phyloP scores from a whole-genome alignment of 2,113 vertebrate genomes.

The Crotalus tigris region DNA sequence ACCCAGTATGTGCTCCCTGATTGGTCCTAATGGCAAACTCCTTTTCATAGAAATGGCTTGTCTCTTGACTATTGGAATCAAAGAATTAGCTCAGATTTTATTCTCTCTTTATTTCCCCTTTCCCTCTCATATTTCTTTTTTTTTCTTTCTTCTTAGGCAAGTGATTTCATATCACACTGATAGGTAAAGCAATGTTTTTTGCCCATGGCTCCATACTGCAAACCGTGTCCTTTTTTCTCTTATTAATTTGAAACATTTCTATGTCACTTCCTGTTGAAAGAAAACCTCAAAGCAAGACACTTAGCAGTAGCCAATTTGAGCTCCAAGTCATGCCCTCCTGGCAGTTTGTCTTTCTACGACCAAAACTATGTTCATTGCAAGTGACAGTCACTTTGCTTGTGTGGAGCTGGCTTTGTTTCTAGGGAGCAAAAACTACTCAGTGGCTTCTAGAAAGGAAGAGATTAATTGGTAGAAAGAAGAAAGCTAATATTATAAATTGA shows the following conservation, averaged over 20 bases:
- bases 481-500: slow-evolving; percentile 21
- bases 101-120: not conserved
- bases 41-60: not conserved
- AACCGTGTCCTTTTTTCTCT: not conserved
- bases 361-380: not conserved
- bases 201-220: not conserved
- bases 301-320: not conserved
- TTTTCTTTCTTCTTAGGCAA: not conserved
- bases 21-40: not conserved
- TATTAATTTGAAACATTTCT: not conserved
- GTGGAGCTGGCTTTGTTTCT: not conserved
- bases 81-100: not conserved
- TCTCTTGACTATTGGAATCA: not conserved
- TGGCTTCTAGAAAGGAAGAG: not conserved
- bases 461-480: slow-evolving; percentile 18
- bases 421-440: not conserved
- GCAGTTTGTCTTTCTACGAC: not conserved
- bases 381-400: not conserved
- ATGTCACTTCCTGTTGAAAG: not conserved
- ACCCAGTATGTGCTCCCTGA: not conserved
- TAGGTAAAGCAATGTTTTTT: not conserved
- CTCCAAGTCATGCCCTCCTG: not conserved
- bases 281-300: not conserved
- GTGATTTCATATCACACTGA: not conserved
- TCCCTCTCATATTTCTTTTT: not conserved